Conservation (phyloP, 2,888 invertebrate genomes). For the Spicauda simplicius region DNA sequence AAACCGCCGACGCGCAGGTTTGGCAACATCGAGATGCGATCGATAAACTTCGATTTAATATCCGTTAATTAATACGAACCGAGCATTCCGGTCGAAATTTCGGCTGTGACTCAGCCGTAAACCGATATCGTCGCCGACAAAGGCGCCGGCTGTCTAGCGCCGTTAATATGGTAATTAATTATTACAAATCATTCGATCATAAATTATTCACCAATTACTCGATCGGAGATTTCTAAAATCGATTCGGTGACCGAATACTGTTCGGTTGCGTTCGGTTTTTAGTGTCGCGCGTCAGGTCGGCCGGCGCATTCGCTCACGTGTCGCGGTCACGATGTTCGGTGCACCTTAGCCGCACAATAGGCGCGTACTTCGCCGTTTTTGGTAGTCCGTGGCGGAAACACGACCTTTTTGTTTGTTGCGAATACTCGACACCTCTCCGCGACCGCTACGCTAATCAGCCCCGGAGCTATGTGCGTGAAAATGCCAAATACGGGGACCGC, state of each 20-base stretch:
- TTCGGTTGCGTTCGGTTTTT: slow-evolving; percentile 20
- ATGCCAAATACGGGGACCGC: slow-evolving; percentile 45
- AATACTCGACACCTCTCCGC: slow-evolving; percentile 70
- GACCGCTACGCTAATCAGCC: slow-evolving; percentile 53
- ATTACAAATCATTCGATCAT: slow-evolving; percentile 75
- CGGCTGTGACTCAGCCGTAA: slow-evolving; percentile 77
- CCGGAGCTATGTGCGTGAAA: slow-evolving; percentile 45
- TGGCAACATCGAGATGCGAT: slow-evolving; percentile 80
- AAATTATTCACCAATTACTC: slow-evolving; percentile 71
- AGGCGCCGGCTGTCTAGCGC: slow-evolving; percentile 73
- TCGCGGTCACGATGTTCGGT: slow-evolving; percentile 46
- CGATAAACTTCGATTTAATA: slow-evolving; percentile 83
- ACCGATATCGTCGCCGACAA: slow-evolving; percentile 78
- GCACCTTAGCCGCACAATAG: slow-evolving; percentile 64
- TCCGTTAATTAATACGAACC: slow-evolving; percentile 83
- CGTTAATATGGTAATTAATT: slow-evolving; percentile 83
- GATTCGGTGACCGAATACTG: slow-evolving; percentile 40
- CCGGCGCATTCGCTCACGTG: slow-evolving; percentile 66
- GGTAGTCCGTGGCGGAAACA: slow-evolving; percentile 64
- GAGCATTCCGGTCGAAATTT: slow-evolving; percentile 77
- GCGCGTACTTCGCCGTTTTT: slow-evolving; percentile 63
- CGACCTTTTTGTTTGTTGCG: slow-evolving; percentile 60
- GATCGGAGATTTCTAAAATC: slow-evolving; percentile 54
- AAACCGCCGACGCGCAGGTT: slow-evolving; percentile 76
- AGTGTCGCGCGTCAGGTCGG: slow-evolving; percentile 20